Conservation (phyloP, 2,113 vertebrate species). For the Equus quagga region DNA sequence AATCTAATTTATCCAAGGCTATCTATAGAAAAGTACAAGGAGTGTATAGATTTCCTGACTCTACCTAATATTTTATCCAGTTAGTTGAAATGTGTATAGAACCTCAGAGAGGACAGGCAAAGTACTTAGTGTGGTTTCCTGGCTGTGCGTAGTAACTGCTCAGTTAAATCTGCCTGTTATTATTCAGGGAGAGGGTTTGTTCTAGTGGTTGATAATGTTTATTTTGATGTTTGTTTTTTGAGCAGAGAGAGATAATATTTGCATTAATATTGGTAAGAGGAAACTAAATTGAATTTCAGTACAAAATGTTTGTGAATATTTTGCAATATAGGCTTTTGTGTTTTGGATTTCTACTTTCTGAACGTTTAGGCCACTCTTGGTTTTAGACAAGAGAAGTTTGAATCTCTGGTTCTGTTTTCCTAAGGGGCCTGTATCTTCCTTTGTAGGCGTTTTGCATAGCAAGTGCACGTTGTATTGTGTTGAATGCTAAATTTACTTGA, state of each 20-base stretch:
- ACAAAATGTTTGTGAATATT: constrained; percentile 34
- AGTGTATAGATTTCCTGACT: background rate
- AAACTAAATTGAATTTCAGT: constrained; percentile 56
- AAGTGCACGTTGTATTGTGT: background rate
- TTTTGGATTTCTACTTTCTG: constrained; percentile 48
- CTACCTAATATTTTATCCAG: background rate
- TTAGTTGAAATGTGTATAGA: background rate
- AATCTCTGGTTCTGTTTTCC: constrained; percentile 13
- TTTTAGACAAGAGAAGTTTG: constrained; percentile 44
- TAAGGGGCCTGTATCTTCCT: background rate
- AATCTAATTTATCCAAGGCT: background rate
- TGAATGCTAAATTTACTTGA: constrained; percentile 51
- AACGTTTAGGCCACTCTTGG: background rate
- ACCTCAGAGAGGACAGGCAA: background rate
- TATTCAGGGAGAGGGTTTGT: background rate
- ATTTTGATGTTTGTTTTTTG: background rate
- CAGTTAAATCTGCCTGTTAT: background rate
- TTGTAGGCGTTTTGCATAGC: constrained; percentile 27
- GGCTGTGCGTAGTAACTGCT: background rate
- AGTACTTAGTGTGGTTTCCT: background rate
- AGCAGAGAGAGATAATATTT: background rate
- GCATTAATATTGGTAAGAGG: background rate
- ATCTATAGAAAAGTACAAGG: background rate
- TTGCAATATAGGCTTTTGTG: constrained; percentile 19
- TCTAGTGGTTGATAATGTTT: background rate